Conservation (phyloP, 2,113 vertebrate species). For the Delphinapterus leucas region DNA sequence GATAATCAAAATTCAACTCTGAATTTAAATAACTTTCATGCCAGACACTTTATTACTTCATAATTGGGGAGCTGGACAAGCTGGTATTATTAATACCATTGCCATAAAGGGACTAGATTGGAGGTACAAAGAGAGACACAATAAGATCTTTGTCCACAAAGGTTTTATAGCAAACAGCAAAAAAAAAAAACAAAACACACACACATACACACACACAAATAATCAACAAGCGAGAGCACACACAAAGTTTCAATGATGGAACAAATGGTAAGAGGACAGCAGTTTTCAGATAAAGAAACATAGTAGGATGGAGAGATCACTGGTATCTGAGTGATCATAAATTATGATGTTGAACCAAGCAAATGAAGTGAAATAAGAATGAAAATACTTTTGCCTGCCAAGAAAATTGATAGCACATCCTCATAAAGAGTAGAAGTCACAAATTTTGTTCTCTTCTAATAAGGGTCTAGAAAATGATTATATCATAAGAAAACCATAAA, state of each 20-base stretch:
- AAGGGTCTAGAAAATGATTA: background rate
- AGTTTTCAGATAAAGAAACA: background rate
- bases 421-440: background rate
- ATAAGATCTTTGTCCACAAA: background rate
- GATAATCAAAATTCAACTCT: background rate
- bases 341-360: background rate
- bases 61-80: background rate
- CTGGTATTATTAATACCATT: background rate
- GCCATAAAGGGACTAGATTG: background rate
- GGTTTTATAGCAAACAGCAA: conserved; percentile 11
- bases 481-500: background rate
- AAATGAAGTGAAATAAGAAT: background rate
- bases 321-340: background rate
- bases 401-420: background rate
- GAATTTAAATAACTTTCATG: conserved; percentile 20
- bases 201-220: background rate
- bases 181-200: background rate
- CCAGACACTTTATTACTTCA: background rate
- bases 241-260: background rate
- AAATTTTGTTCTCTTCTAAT: conserved; percentile 18
- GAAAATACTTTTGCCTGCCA: background rate
- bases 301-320: background rate
- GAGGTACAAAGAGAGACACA: background rate
- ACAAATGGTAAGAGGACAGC: background rate
- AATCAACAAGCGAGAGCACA: background rate